A percentile compares a stretch with the other conserved stretches of the same genome.
Conservation (phyloP, 1,140 invertebrate genomes). For the Musca domestica region DNA sequence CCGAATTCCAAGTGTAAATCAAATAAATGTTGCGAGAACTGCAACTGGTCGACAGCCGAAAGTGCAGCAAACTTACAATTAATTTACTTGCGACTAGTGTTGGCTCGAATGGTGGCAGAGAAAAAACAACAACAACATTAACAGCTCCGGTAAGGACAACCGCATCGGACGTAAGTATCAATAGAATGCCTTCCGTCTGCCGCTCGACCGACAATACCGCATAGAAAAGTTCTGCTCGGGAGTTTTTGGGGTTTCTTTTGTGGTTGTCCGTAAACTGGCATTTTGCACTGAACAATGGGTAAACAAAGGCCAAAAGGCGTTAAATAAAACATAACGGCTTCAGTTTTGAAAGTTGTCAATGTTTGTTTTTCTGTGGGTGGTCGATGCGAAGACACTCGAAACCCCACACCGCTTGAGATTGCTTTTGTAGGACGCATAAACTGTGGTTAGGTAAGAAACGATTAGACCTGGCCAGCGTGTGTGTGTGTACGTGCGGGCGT, state of each 20-base stretch:
- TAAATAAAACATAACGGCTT: conserved; percentile 17
- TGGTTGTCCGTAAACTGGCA: too few relatives aligned
- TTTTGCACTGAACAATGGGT: too few relatives aligned
- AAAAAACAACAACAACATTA: too few relatives aligned
- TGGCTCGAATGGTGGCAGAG: too few relatives aligned
- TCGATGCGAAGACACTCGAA: neutral
- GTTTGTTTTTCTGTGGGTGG: neutral
- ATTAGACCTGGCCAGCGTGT: neutral
- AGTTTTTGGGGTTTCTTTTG: too few relatives aligned
- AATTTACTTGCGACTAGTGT: conserved; percentile 11
- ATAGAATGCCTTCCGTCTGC: too few relatives aligned
- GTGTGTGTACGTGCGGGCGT: conserved; percentile 6
- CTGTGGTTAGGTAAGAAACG: conserved; percentile 1
- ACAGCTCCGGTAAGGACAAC: too few relatives aligned
- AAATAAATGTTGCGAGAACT: conserved; percentile 16
- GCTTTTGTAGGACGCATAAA: conserved; percentile 5
- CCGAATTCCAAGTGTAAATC: conserved; percentile 18
- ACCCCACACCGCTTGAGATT: neutral
- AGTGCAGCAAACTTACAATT: conserved; percentile 16
- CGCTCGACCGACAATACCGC: too few relatives aligned
- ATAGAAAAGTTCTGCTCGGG: too few relatives aligned
- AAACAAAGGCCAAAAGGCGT: neutral
- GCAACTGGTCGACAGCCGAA: neutral
- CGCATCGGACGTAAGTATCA: too few relatives aligned
- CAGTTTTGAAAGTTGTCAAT: conserved; percentile 10